Evolutionary conservation across 2,888 invertebrate genomes (phyloP).

Genomic region (Aspidapion aeneum): DNA sequence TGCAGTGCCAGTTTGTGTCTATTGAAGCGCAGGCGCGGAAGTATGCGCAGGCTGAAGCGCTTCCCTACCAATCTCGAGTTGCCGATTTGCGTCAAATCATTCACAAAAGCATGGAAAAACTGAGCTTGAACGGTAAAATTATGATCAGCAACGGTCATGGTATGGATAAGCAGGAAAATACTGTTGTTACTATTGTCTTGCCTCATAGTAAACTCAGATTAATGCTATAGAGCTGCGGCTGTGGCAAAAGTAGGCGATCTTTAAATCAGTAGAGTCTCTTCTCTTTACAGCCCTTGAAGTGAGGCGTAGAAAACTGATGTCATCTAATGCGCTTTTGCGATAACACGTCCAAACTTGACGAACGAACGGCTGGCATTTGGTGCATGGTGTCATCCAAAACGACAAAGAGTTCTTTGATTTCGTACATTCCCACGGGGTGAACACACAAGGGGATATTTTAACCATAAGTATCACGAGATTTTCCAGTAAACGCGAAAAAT

Average conservation of each 20-base stretch:
- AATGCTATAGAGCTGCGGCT: conserved; percentile 41
- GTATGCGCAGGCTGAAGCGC: conserved; percentile 37
- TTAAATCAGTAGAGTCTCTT: conserved; percentile 35
- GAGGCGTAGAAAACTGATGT: conserved; percentile 42
- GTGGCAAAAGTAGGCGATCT: conserved; percentile 40
- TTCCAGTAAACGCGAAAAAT: background rate
- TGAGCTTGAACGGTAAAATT: conserved; percentile 47
- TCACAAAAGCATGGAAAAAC: conserved; percentile 45
- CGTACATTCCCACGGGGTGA: conserved; percentile 36
- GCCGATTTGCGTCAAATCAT: conserved; percentile 27
- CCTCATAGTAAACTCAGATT: conserved; percentile 18
- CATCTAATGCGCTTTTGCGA: conserved; percentile 44
- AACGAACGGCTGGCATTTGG: conserved; percentile 15
- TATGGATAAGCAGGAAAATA: conserved; percentile 48
- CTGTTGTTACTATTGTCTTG: conserved; percentile 26
- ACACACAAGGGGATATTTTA: background rate
- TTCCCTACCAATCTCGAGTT: conserved; percentile 39
- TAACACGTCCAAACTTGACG: conserved; percentile 32
- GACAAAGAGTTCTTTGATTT: conserved; percentile 27
- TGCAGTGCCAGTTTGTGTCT: conserved; percentile 36
- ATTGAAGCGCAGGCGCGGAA: conserved; percentile 34
- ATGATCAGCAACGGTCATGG: conserved; percentile 47
- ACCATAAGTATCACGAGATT: background rate
- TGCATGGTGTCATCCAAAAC: conserved; percentile 35
- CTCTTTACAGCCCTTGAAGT: conserved; percentile 40